Percentiles rank a stretch among this genome's conserved stretches.
Evolutionary conservation across 2,113 vertebrate species (phyloP).

Genomic region (Furnarius figulus): DNA sequence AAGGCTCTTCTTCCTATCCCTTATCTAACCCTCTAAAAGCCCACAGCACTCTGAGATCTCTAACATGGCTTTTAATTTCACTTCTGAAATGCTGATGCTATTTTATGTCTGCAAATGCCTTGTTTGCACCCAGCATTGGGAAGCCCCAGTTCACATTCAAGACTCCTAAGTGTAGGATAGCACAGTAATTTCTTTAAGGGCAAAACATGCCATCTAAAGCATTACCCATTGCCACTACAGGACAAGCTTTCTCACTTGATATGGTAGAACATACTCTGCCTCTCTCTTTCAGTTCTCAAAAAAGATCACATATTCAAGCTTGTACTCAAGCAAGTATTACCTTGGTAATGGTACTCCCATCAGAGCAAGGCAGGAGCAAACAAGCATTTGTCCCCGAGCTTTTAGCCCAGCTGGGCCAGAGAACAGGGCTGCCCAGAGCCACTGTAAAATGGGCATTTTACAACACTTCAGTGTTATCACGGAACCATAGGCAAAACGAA

Average conservation of each 20-base stretch:
- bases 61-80: not conserved
- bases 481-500: fast-evolving
- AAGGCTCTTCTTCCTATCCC: not conserved
- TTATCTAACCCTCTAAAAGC: not conserved
- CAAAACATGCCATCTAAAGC: not conserved
- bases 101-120: not conserved
- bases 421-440: not conserved
- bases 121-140: not conserved
- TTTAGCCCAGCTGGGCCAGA: too few species aligned
- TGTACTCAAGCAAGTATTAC: not conserved
- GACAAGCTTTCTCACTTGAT: not conserved
- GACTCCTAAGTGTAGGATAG: not conserved
- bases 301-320: not conserved
- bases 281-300: not conserved
- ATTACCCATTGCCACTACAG: not conserved
- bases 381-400: too few species aligned
- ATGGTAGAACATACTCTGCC: fast-evolving
- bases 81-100: not conserved
- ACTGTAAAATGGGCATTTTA: fast-evolving
- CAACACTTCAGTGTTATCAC: fast-evolving
- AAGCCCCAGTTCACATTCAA: not conserved
- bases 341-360: not conserved
- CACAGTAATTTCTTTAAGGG: not conserved
- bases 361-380: not conserved
- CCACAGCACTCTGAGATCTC: not conserved